Conservation (phyloP, 23 tunicate genomes). For the Halocynthia roretzi region DNA sequence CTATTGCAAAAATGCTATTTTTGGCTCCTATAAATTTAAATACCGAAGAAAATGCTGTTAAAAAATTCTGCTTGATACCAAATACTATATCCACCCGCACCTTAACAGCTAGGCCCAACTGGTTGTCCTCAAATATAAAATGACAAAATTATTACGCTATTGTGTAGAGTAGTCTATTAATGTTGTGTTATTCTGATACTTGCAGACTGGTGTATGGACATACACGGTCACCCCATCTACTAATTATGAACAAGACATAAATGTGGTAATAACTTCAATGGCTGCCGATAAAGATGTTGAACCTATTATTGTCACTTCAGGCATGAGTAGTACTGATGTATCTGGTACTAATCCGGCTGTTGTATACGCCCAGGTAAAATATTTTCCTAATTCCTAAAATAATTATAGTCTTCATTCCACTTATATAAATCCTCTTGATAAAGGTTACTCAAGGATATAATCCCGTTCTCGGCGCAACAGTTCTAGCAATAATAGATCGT, state of each 20-base stretch:
- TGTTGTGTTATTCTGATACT: background rate
- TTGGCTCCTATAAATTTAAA: no score
- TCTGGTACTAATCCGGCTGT: constrained; percentile 27
- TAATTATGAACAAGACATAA: constrained; percentile 4
- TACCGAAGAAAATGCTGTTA: no score
- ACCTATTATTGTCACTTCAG: constrained; percentile 45
- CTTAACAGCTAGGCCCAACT: no score
- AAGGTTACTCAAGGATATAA: constrained; percentile 55
- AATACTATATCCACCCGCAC: no score
- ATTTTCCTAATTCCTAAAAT: no score
- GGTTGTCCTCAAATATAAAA: no score
- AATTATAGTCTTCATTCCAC: no score
- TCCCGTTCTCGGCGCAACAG: constrained; percentile 39
- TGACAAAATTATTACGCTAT: no score
- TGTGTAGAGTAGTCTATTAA: background rate
- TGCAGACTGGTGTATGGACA: constrained; percentile 42
- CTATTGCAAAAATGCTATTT: no score
- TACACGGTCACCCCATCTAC: constrained; percentile 10
- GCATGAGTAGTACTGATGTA: constrained; percentile 27
- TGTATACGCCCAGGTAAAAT: constrained; percentile 42
- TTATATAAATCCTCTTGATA: background rate
- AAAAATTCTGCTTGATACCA: no score
- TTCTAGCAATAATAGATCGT: constrained; percentile 25
- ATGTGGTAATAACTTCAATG: constrained; percentile 35
- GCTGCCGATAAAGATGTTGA: constrained; percentile 26